Percentiles rank a stretch among this genome's conserved stretches.
Conservation (phyloP, 2,113 vertebrate genomes). For the Hypocryptadius cinnamomeus region DNA sequence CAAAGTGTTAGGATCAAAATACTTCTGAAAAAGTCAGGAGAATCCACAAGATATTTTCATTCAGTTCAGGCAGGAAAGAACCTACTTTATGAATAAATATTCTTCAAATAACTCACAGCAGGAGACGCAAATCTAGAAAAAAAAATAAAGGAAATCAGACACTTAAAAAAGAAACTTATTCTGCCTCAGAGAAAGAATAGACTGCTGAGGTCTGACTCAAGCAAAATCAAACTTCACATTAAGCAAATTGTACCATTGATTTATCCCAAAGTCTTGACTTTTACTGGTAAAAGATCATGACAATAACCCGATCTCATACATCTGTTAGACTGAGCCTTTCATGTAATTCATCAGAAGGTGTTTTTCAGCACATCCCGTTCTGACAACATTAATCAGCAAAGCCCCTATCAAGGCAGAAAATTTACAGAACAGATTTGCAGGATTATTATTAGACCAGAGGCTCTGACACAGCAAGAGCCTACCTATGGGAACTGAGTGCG, state of each 20-base stretch:
- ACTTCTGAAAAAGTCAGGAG: constrained; percentile 8
- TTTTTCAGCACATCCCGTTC: constrained; percentile 33
- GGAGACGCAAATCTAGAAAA: background rate
- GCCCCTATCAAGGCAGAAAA: background rate
- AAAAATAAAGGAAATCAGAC: background rate
- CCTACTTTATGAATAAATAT: constrained; percentile 36
- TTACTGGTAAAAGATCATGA: constrained; percentile 1
- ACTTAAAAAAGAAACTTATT: constrained; percentile 8
- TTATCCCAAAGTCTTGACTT: constrained; percentile 4
- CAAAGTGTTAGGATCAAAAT: constrained; percentile 22
- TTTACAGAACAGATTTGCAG: background rate
- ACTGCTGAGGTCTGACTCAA: background rate
- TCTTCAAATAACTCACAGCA: constrained; percentile 14
- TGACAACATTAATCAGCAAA: constrained; percentile 31
- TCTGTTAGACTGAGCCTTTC: constrained; percentile 9
- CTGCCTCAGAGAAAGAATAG: background rate
- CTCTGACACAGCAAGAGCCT: background rate
- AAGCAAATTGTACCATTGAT: constrained; percentile 30
- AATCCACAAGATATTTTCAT: background rate
- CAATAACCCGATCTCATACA: background rate
- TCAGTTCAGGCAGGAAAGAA: background rate
- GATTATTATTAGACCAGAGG: constrained; percentile 6
- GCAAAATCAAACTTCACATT: constrained; percentile 31
- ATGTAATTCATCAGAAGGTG: constrained; percentile 35
- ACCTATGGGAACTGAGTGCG: background rate